Conservation (phyloP, 1,140 invertebrate genomes). For the Hycleus phaleratus region DNA sequence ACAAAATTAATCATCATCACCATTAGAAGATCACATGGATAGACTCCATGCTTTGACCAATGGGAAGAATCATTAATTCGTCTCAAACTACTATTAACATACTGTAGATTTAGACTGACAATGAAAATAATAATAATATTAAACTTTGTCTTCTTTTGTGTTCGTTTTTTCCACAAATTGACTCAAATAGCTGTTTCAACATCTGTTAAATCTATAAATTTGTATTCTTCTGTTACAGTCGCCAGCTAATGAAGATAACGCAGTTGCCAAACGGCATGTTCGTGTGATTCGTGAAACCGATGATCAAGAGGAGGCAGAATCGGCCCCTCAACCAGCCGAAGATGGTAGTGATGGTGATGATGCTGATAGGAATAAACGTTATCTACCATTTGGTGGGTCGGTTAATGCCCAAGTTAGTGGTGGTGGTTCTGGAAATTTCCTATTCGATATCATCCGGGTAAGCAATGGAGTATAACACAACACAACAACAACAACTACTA, state of each 20-base stretch:
- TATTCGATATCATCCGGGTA: conserved; percentile 80
- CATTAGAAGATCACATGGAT: not conserved
- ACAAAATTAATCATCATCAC: not conserved
- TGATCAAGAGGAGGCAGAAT: conserved; percentile 49
- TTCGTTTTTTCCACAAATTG: too few relatives aligned
- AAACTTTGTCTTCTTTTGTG: too few relatives aligned
- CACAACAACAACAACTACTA: not conserved
- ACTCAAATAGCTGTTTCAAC: not conserved
- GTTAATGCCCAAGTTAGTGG: conserved; percentile 47
- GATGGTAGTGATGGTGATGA: conserved; percentile 48
- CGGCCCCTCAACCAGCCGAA: conserved; percentile 44
- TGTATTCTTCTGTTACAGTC: conserved; percentile 40
- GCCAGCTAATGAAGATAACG: conserved; percentile 41
- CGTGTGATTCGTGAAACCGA: conserved; percentile 34
- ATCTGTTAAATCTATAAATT: not conserved
- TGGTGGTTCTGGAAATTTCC: conserved; percentile 74
- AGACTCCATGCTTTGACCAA: not conserved
- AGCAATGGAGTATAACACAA: conserved; percentile 31
- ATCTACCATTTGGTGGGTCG: conserved; percentile 56
- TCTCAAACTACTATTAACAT: too few relatives aligned
- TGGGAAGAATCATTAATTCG: not conserved
- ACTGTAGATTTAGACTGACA: too few relatives aligned
- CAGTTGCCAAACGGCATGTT: conserved; percentile 46
- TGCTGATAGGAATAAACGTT: conserved; percentile 72
- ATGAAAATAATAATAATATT: too few relatives aligned